A percentile compares a stretch with the other conserved stretches of the same genome.
phyloP scores from a whole-genome alignment of 2,797 vertebrate species.

The Cirrhinus molitorella region DNA sequence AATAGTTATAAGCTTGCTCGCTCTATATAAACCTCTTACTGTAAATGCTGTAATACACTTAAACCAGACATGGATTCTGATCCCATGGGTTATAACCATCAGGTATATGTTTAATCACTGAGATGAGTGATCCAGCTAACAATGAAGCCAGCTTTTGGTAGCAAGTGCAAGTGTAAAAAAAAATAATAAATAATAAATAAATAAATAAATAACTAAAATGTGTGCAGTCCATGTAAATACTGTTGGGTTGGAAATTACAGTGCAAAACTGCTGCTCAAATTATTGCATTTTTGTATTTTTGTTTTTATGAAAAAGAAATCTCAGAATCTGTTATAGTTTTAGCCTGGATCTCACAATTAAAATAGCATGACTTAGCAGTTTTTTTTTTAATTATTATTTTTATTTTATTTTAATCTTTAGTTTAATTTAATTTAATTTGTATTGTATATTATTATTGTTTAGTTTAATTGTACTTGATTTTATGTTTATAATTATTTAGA shows the following conservation, averaged over 20 bases:
- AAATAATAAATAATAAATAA: too few relatives aligned
- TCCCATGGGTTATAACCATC: conserved; percentile 43
- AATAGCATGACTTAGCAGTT: too few relatives aligned
- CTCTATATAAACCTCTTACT: conserved; percentile 53
- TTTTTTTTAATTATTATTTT: too few relatives aligned
- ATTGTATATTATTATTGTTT: too few relatives aligned
- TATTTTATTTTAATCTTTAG: too few relatives aligned
- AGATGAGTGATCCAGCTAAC: conserved; percentile 22
- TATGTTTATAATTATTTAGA: too few relatives aligned
- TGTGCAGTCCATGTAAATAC: not conserved
- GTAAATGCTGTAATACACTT: conserved; percentile 50
- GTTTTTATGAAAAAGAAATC: not conserved
- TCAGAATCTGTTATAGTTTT: not conserved
- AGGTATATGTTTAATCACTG: conserved; percentile 35
- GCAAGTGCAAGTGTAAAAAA: not conserved
- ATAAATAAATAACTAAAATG: not conserved
- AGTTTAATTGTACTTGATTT: too few relatives aligned
- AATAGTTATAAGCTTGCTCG: conserved; percentile 45
- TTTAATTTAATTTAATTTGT: too few relatives aligned
- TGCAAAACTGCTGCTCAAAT: not conserved
- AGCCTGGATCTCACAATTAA: not conserved
- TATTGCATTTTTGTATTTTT: too few relatives aligned
- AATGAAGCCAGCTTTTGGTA: not conserved
- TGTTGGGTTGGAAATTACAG: not conserved
- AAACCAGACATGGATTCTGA: conserved; percentile 29